Evolutionary conservation across 2,113 vertebrate genomes (phyloP).

Genomic region (Trogon melanurus): DNA sequence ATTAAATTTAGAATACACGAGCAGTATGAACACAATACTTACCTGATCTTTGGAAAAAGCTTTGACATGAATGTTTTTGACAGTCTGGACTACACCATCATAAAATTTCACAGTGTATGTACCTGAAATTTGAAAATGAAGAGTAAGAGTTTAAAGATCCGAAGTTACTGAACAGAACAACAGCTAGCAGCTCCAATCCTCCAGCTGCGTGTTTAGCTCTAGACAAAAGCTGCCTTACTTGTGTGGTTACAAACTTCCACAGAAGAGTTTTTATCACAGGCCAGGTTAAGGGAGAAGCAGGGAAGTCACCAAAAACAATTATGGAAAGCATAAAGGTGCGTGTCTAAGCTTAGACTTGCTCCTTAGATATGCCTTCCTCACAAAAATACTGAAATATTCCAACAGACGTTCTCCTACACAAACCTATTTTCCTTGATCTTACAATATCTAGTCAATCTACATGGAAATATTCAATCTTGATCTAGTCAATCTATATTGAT

Average conservation of each 20-base stretch:
- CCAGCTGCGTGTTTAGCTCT: neutral
- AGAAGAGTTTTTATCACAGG: neutral
- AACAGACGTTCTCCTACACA: neutral
- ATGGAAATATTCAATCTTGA: neutral
- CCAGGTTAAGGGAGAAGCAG: neutral
- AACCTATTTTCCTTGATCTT: neutral
- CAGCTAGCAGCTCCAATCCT: neutral
- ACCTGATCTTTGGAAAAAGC: constrained; percentile 90
- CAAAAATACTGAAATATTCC: neutral
- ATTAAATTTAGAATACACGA: neutral
- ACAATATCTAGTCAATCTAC: neutral
- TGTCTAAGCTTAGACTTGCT: neutral
- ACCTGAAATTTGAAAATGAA: constrained; percentile 79
- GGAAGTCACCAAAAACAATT: neutral
- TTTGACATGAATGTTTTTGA: constrained; percentile 96
- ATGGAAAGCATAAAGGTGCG: neutral
- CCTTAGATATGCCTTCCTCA: neutral
- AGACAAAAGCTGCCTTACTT: neutral
- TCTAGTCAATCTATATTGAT: neutral
- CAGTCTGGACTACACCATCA: constrained; percentile 94
- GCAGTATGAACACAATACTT: constrained; percentile 31
- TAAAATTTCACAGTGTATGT: constrained; percentile 97
- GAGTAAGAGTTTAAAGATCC: neutral
- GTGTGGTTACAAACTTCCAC: neutral
- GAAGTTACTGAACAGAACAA: neutral